These are phyloP conservation scores for Regulus satrapa DNA, from an alignment of 2,113 vertebrate genomes.

Conservation along the genomic window DNA sequence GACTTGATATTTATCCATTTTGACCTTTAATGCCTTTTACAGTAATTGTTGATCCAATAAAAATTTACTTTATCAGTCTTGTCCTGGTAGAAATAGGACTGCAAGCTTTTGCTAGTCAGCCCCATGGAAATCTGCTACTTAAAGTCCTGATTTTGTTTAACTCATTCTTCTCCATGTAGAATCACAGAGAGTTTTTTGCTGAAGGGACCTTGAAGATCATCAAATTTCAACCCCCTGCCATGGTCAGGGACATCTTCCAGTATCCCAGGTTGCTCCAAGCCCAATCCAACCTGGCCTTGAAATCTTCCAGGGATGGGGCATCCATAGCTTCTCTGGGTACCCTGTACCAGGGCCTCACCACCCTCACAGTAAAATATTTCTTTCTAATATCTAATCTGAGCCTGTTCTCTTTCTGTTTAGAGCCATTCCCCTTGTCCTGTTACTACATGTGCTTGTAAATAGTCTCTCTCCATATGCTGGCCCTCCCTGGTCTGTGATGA, in stretches of 20 bases:
- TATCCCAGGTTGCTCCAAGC: neutral
- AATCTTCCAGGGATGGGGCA: neutral
- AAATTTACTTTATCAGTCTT: conserved; percentile 40
- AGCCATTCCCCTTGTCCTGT: neutral
- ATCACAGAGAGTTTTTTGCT: neutral
- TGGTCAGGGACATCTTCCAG: neutral
- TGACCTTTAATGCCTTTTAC: conserved; percentile 59
- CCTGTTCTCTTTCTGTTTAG: neutral
- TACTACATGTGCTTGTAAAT: too few species aligned
- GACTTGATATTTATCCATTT: conserved; percentile 55
- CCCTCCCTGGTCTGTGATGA: neutral
- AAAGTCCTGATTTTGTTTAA: neutral
- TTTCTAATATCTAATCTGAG: neutral
- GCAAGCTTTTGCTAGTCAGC: neutral
- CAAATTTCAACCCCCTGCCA: neutral
- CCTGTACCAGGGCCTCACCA: neutral
- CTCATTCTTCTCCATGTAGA: neutral
- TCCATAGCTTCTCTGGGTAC: neutral
- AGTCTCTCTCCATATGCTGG: neutral
- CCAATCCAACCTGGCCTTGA: neutral
- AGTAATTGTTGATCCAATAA: conserved; percentile 48
- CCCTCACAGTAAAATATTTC: neutral
- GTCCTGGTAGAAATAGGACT: neutral
- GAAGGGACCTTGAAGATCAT: neutral
- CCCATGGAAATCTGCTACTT: neutral